Evolutionary conservation across 2,888 invertebrate species (phyloP).

Genomic region (Pachymerium ferrugineum): DNA sequence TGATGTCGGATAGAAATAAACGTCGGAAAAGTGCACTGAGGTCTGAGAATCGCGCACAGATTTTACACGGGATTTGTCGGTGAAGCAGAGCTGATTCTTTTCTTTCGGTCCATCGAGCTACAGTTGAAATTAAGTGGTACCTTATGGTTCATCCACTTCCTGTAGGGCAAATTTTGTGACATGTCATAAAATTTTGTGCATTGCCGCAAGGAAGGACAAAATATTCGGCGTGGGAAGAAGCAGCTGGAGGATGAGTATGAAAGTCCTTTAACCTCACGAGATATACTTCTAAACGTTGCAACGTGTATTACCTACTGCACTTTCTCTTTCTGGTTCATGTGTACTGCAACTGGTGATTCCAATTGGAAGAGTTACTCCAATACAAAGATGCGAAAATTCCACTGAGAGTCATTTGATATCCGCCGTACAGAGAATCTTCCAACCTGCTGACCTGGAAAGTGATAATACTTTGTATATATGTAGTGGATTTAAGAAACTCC

Average conservation of each 20-base stretch:
- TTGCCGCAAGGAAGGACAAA: constrained; percentile 16
- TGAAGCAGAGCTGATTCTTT: neutral
- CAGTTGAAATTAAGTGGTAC: constrained; percentile 9
- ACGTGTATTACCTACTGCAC: neutral
- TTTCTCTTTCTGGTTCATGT: too few species aligned
- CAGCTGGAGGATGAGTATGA: neutral
- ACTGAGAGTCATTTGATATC: too few species aligned
- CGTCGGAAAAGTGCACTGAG: neutral
- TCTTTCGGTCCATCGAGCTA: neutral
- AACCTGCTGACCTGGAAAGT: too few species aligned
- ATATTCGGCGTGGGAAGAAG: neutral
- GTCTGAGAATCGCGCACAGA: neutral
- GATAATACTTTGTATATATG: too few species aligned
- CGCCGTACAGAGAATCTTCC: too few species aligned
- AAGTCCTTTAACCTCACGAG: constrained; percentile 3
- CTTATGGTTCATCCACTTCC: constrained; percentile 5
- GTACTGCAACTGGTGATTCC: too few species aligned
- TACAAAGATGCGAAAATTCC: too few species aligned
- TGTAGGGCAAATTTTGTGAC: constrained; percentile 17
- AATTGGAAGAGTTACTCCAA: too few species aligned
- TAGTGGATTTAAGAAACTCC: too few species aligned
- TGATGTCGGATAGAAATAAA: too few species aligned
- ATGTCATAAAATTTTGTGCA: constrained; percentile 14
- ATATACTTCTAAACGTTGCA: neutral
- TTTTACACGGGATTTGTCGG: constrained; percentile 5